Percentiles rank a stretch among this genome's conserved stretches.
Evolutionary conservation across 2,797 vertebrate genomes (phyloP).

Genomic region (Threskiornis aethiopicus): DNA sequence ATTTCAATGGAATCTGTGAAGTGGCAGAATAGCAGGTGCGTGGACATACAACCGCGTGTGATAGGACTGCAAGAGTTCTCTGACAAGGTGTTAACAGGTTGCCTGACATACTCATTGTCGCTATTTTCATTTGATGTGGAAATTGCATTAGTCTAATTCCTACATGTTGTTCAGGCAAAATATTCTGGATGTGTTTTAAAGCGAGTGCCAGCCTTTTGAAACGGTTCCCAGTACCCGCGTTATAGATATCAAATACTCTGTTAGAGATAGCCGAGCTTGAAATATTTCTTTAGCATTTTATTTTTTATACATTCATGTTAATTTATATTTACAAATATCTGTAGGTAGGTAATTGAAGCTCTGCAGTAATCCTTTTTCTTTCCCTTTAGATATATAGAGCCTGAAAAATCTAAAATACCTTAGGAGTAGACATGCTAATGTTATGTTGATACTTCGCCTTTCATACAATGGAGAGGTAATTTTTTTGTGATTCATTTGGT

Average conservation of each 20-base stretch:
- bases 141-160: neutral
- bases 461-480: neutral
- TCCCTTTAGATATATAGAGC: neutral
- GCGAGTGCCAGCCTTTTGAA: neutral
- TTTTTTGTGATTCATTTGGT: neutral
- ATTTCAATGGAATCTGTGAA: neutral
- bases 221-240: neutral
- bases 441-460: neutral
- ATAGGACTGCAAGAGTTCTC: neutral
- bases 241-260: neutral
- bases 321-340: constrained; percentile 27
- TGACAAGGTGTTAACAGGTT: neutral
- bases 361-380: neutral
- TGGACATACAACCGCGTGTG: neutral
- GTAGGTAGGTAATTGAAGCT: neutral
- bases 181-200: neutral
- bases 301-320: neutral
- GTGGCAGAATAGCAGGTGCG: neutral
- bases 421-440: neutral
- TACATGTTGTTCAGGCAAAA: neutral
- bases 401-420: neutral
- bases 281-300: neutral
- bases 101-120: neutral
- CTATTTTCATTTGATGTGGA: neutral
- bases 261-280: neutral